Percentiles rank a stretch among this genome's conserved stretches.
Conservation (phyloP, 1,140 invertebrate species). For the Rhagoletis pomonella region DNA sequence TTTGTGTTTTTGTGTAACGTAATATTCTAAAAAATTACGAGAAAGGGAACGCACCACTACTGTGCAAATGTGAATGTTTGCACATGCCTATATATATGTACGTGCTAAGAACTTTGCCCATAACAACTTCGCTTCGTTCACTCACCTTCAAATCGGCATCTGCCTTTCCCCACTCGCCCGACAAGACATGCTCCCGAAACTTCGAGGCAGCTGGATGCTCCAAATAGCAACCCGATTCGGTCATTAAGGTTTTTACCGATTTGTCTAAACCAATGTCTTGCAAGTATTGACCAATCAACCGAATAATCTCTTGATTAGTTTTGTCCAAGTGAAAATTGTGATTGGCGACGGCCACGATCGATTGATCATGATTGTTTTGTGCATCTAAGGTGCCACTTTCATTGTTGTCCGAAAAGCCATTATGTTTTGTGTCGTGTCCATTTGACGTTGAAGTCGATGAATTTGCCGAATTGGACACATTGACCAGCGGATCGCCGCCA, state of each 20-base stretch:
- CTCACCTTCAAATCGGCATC: conserved; percentile 80
- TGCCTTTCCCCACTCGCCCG: conserved; percentile 94
- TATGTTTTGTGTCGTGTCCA: conserved; percentile 70
- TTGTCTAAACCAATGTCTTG: conserved; percentile 94
- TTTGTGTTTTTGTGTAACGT: too few species aligned
- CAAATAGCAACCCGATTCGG: conserved; percentile 94
- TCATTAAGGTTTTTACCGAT: conserved; percentile 90
- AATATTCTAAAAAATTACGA: too few species aligned
- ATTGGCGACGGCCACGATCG: conserved; percentile 55
- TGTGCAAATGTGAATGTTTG: not conserved
- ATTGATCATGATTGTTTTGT: conserved; percentile 66
- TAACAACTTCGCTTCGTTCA: not conserved
- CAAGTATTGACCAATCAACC: conserved; percentile 96
- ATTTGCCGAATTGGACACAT: conserved; percentile 53
- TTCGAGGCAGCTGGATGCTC: conserved; percentile 96
- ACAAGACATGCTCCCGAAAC: conserved; percentile 94
- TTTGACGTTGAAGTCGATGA: conserved; percentile 64
- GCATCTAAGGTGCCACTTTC: conserved; percentile 63
- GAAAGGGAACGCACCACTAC: too few species aligned
- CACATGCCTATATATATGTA: not conserved
- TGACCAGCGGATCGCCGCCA: conserved; percentile 71
- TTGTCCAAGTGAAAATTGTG: conserved; percentile 79
- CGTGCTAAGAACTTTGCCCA: too few species aligned
- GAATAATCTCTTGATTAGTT: conserved; percentile 94
- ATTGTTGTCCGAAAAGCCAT: conserved; percentile 65